phyloP scores from a whole-genome alignment of 2,113 vertebrate species.

The Thunnus maccoyii region DNA sequence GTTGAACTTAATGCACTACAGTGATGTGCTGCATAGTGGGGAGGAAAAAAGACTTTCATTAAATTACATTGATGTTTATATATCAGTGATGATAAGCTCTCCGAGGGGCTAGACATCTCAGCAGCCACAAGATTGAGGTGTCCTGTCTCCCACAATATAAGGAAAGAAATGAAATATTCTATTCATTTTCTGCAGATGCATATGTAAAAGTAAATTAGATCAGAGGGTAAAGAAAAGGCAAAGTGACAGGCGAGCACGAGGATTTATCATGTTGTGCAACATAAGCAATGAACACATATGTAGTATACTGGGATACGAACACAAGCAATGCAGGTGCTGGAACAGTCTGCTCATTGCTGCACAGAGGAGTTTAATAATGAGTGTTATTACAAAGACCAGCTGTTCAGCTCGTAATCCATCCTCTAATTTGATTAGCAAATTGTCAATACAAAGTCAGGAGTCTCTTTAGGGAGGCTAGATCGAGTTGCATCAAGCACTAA shows the following conservation, averaged over 20 bases:
- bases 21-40: slow-evolving; percentile 40
- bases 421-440: slow-evolving; percentile 76
- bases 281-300: not conserved
- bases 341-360: slow-evolving; percentile 24
- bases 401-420: slow-evolving; percentile 65
- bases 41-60: slow-evolving; percentile 69
- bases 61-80: slow-evolving; percentile 72
- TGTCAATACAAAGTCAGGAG: slow-evolving; percentile 60
- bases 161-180: slow-evolving; percentile 48
- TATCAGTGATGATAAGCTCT: slow-evolving; percentile 69
- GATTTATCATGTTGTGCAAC: slow-evolving; percentile 16
- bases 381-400: slow-evolving; percentile 70
- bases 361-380: slow-evolving; percentile 64
- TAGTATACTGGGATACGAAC: not conserved
- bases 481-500: slow-evolving; percentile 43
- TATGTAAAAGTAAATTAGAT: slow-evolving; percentile 48
- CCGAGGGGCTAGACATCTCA: slow-evolving; percentile 29
- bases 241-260: not conserved
- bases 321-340: slow-evolving; percentile 25
- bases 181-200: slow-evolving; percentile 25
- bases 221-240: slow-evolving; percentile 4
- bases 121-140: slow-evolving; percentile 35
- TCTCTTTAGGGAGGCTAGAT: slow-evolving; percentile 53
- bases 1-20: slow-evolving; percentile 40
- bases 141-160: slow-evolving; percentile 21